Conservation (phyloP, 2,113 vertebrate species). For the Tragelaphus strepsiceros region DNA sequence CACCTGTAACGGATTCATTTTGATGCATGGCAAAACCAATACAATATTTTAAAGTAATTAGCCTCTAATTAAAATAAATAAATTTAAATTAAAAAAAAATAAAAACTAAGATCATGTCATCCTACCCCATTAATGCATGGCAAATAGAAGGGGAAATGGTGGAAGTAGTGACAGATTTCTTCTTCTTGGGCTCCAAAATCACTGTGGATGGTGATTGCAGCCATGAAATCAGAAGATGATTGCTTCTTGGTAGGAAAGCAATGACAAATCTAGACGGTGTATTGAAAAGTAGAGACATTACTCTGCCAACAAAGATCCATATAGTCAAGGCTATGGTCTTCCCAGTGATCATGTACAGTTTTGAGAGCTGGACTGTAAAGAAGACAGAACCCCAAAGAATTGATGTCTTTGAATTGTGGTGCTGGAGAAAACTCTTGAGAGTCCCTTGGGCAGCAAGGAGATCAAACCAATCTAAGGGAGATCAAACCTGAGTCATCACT, state of each 20-base stretch:
- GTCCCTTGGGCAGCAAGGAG: neutral
- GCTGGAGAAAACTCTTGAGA: neutral
- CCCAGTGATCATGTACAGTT: neutral
- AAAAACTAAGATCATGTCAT: too few relatives aligned
- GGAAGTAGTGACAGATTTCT: neutral
- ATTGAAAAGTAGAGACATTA: neutral
- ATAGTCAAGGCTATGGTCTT: neutral
- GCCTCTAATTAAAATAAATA: too few relatives aligned
- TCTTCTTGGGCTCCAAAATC: neutral
- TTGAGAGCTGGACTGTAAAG: neutral
- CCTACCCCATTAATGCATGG: neutral
- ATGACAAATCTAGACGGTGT: neutral
- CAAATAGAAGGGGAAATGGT: neutral
- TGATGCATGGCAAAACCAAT: too few relatives aligned
- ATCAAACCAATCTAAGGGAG: neutral
- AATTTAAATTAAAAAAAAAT: too few relatives aligned
- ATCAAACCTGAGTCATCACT: neutral
- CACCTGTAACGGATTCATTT: too few relatives aligned
- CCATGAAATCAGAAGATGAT: neutral
- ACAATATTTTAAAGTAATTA: too few relatives aligned
- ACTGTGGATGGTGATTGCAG: neutral
- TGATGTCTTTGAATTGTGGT: neutral
- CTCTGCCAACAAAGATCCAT: neutral
- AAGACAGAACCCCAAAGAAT: neutral
- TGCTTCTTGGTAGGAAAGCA: neutral